Conservation (phyloP, 2,113 vertebrate genomes). For the Erythrocercus mccallii region DNA sequence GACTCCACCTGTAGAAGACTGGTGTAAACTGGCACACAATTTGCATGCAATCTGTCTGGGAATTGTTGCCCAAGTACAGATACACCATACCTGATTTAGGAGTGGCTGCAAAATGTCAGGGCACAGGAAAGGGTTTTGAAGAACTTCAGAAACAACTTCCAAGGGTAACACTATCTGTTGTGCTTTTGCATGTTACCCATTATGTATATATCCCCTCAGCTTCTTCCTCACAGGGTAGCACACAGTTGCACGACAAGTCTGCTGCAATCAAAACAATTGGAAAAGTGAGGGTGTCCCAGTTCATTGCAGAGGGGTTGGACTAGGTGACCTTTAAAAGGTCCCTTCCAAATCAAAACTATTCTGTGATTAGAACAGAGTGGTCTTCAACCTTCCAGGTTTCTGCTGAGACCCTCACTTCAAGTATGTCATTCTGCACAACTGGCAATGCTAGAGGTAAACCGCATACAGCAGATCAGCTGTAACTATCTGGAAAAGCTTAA, state of each 20-base stretch:
- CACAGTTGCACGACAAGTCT: not conserved
- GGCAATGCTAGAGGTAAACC: not conserved
- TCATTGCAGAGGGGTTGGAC: not conserved
- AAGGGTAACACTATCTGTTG: not conserved
- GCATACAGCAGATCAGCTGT: not conserved
- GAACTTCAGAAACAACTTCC: not conserved
- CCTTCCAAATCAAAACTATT: not conserved
- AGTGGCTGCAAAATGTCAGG: not conserved
- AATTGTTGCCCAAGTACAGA: not conserved
- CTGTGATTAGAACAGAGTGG: not conserved
- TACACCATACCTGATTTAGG: not conserved
- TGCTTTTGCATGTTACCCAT: accelerated
- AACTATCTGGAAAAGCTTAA: not conserved
- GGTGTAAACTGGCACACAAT: not conserved
- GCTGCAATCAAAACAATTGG: accelerated
- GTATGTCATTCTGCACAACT: not conserved
- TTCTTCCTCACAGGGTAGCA: not conserved
- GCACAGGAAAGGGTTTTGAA: not conserved
- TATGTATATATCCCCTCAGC: not conserved
- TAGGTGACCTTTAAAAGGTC: not conserved
- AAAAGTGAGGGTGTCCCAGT: not conserved
- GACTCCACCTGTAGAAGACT: not conserved
- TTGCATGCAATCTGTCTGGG: not conserved
- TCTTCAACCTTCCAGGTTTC: not conserved
- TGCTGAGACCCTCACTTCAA: not conserved